Conservation (phyloP, 2,113 vertebrate genomes). For the Syngnathus typhle region DNA sequence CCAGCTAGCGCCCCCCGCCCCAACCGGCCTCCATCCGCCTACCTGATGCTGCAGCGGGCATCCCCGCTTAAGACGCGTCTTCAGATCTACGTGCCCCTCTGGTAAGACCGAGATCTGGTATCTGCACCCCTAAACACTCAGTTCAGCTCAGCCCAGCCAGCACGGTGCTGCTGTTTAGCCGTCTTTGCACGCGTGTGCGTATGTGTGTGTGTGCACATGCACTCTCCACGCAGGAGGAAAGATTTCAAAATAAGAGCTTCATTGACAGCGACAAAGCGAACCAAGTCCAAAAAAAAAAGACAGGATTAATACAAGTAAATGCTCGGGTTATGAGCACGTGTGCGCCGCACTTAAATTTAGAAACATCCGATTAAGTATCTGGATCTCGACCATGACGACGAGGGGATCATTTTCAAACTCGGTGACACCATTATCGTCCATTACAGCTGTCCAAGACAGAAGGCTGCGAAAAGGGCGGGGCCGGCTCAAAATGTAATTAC, state of each 20-base stretch:
- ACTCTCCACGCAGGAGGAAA: background rate
- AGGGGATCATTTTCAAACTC: too few relatives aligned
- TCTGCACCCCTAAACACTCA: background rate
- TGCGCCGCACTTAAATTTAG: too few relatives aligned
- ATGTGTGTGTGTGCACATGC: background rate
- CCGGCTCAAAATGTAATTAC: conserved; percentile 50
- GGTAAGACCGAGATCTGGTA: background rate
- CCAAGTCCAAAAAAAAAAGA: background rate
- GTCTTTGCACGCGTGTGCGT: background rate
- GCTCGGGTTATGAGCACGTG: too few relatives aligned
- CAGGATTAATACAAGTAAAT: background rate
- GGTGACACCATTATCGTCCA: conserved; percentile 4
- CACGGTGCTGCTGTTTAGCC: background rate
- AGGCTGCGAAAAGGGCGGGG: conserved; percentile 19
- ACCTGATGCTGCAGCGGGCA: background rate
- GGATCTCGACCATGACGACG: too few relatives aligned
- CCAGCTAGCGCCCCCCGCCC: background rate
- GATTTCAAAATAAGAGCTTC: background rate
- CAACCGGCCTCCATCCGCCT: background rate
- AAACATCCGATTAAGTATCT: too few relatives aligned
- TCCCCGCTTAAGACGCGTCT: background rate
- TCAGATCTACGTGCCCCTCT: background rate
- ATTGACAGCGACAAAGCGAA: background rate
- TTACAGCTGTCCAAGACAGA: conserved; percentile 30
- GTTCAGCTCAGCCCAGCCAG: background rate